Conservation (phyloP, 2,888 invertebrate species). For the Pyrrhosoma nymphula region DNA sequence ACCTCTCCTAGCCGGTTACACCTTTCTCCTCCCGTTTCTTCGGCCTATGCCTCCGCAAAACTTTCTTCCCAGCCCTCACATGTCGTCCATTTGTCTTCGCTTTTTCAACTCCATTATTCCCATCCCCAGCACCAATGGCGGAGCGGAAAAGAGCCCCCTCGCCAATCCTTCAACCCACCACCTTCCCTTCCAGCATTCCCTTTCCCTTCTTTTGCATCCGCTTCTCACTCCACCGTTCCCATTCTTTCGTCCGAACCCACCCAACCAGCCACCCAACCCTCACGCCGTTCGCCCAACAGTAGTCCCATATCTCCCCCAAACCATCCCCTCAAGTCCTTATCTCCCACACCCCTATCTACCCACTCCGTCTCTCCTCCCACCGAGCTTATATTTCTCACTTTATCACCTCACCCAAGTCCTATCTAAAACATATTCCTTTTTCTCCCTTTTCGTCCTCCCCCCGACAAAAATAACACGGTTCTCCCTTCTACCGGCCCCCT, state of each 20-base stretch:
- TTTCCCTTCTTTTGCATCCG: neutral
- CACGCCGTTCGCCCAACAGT: neutral
- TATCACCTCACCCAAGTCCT: constrained; percentile 34
- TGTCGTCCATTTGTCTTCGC: constrained; percentile 42
- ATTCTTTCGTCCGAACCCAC: neutral
- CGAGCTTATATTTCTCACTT: constrained; percentile 25
- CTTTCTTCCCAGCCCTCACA: neutral
- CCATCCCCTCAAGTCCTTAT: neutral
- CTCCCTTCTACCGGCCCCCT: neutral
- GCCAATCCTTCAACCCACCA: neutral
- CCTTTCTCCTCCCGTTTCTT: too few relatives aligned
- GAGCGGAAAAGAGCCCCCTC: neutral
- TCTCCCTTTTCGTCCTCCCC: neutral
- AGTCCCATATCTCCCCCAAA: neutral
- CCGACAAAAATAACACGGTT: neutral
- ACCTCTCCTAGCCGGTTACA: too few relatives aligned
- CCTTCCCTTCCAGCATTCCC: neutral
- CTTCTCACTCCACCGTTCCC: neutral
- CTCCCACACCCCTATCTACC: too few relatives aligned
- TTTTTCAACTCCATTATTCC: constrained; percentile 46
- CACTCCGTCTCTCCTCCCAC: neutral
- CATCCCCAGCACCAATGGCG: neutral
- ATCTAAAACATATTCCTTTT: constrained; percentile 47
- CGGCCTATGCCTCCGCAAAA: neutral
- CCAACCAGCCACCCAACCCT: neutral